Evolutionary conservation across 2,888 invertebrate species (phyloP), one percentile per base, ranked within the genome.

Genomic region (Augochlorella aurata): DNA sequence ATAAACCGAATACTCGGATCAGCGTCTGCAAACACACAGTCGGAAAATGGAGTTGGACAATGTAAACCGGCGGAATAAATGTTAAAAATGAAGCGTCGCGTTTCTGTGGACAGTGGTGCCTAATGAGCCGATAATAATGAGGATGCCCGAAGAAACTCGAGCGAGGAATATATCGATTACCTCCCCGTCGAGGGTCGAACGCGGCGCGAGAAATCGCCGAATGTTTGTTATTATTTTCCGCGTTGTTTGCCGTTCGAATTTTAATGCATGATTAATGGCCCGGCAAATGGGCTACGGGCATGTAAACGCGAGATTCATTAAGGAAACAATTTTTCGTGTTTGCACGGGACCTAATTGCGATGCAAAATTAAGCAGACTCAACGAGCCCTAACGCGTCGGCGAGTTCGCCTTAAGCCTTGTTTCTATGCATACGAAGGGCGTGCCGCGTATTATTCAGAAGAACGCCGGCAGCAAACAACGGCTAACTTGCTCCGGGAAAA

Each of bases 341-440:
- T 38, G 18, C 68, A n/a, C 24, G n/a, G 12, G 58, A n/a, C 52
- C 49, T 78, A 78, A 78, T 77, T 69, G 63, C 78, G 12, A 68
- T 61, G 77, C 52, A 69, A 77, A 77, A 77, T 79, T 79, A 77
- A 77, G 21, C 69, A 50, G 77, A 45, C 24, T 45, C 61, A 4
- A 52, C 58, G 58, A 67, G 12, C 38, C 47, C 50, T 69, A 63
- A 69, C 77, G 12, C 44, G 38, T 4, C 38, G 38, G 38, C 18
- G 18, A 18, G 61, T 4, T 45, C 18, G 18, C 52, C 69, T 77
- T 54, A 24, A 77, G 24, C 63, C 77, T 58, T 21, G 70, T 70
- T 76, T 70, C 71, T 63, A 76, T 76, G 76, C 76, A 76, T 70
- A 63, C 49, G 63, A n/a, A 63, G 44, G 24, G 66, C 16, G 24